Percentiles rank a stretch among this genome's conserved stretches.
phyloP scores from a whole-genome alignment of 2,888 invertebrate species.

The Clusia tigrina region DNA sequence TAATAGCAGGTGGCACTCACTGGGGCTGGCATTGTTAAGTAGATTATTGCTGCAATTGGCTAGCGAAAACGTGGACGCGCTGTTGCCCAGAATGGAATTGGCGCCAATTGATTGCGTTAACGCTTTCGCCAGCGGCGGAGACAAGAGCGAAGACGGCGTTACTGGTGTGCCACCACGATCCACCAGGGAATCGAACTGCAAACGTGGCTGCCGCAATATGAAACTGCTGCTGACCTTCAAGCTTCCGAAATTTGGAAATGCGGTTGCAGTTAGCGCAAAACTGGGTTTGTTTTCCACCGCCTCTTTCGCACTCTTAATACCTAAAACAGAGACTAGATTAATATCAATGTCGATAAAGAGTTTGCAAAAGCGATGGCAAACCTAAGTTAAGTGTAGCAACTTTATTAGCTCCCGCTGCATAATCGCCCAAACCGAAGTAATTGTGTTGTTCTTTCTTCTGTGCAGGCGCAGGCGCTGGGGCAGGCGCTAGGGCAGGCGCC shows the following conservation, averaged over 20 bases:
- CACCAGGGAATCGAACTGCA: constrained; percentile 55
- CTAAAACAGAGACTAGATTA: constrained; percentile 17
- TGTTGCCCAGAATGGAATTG: constrained; percentile 35
- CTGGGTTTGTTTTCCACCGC: constrained; percentile 10
- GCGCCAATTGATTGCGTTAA: constrained; percentile 27
- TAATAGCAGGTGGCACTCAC: constrained; percentile 26
- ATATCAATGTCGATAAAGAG: not conserved
- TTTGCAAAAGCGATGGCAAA: not conserved
- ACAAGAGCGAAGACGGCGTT: constrained; percentile 9
- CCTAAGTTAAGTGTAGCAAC: not conserved
- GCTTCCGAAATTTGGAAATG: constrained; percentile 25
- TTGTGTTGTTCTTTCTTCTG: constrained; percentile 43
- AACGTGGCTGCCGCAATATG: constrained; percentile 58
- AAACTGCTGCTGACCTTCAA: constrained; percentile 42
- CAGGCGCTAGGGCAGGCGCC: constrained; percentile 7
- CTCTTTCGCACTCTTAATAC: constrained; percentile 35
- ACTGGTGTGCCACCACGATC: constrained; percentile 29
- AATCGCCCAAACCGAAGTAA: constrained; percentile 50
- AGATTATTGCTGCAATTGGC: constrained; percentile 30
- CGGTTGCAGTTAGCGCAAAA: constrained; percentile 28
- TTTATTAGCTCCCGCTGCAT: constrained; percentile 29
- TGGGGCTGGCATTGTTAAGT: constrained; percentile 23
- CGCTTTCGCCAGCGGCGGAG: constrained; percentile 34
- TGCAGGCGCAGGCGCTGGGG: constrained; percentile 10
- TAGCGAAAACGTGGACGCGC: constrained; percentile 34